phyloP scores from a whole-genome alignment of 1,140 invertebrate species.

The Leptopilina boulardi region DNA sequence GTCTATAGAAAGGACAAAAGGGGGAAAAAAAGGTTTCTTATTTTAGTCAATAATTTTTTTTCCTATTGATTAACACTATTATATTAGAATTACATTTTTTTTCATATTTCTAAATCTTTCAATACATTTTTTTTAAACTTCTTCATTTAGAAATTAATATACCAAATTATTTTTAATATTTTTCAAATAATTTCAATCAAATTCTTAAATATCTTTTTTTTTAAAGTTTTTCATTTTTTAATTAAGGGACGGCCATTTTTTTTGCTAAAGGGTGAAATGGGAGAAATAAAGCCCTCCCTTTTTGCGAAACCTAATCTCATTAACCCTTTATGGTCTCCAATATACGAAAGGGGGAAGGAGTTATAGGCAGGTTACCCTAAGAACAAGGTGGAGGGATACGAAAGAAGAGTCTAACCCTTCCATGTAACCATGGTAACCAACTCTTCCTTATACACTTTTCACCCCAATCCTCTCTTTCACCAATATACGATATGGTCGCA shows the following conservation, averaged over 20 bases:
- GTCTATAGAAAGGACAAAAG: not conserved
- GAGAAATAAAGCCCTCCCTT: conserved; percentile 55
- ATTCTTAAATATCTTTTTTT: no score
- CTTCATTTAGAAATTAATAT: no score
- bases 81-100: no score
- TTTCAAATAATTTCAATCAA: no score
- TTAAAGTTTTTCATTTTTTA: not conserved
- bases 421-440: conserved; percentile 69
- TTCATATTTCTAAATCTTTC: no score
- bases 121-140: no score
- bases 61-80: no score
- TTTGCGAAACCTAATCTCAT: conserved; percentile 70
- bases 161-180: no score
- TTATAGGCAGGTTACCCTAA: not conserved
- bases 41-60: no score
- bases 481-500: conserved; percentile 48
- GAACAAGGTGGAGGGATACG: conserved; percentile 40
- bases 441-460: conserved; percentile 64
- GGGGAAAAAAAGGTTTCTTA: not conserved
- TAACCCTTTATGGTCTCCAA: conserved; percentile 69
- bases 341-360: conserved; percentile 57
- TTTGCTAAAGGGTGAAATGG: conserved; percentile 49
- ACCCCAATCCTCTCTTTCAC: conserved; percentile 57
- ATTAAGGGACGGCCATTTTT: conserved; percentile 56
- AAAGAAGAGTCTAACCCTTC: conserved; percentile 67